These are phyloP conservation scores for Oryctes rhinoceros DNA, from an alignment of 1,140 invertebrate species.

Conservation along the genomic window DNA sequence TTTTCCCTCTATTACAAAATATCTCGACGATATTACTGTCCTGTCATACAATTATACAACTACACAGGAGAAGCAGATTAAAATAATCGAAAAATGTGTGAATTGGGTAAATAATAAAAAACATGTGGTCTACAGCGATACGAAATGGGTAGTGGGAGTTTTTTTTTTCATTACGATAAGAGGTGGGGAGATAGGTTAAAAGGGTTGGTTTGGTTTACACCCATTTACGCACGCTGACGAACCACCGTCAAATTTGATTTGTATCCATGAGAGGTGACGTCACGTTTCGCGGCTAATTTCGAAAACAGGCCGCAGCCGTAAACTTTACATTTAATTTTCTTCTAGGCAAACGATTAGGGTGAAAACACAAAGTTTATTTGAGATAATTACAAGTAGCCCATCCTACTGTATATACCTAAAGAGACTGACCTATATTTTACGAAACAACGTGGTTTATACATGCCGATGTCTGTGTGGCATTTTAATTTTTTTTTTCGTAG, in stretches of 20 bases:
- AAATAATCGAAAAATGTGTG: no score
- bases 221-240: slow-evolving; percentile 1
- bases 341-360: no score
- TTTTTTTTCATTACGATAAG: no score
- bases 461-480: background rate
- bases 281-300: slow-evolving; percentile 2
- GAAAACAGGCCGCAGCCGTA: background rate
- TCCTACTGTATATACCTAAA: background rate
- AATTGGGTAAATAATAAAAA: no score
- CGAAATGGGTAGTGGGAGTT: no score
- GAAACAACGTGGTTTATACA: background rate
- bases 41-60: no score
- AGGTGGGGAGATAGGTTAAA: background rate
- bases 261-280: slow-evolving; percentile 12
- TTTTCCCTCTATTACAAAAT: slow-evolving; percentile 16
- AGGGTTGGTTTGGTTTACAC: background rate
- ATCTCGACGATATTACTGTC: no score
- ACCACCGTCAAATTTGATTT: background rate
- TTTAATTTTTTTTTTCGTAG: background rate
- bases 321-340: no score
- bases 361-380: no score
- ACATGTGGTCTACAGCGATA: no score
- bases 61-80: no score
- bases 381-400: background rate
- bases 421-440: slow-evolving; percentile 9